Base-by-base conservation (phyloP, 2,888 invertebrate genomes). In the Drosophila pseudotalamancana region DNA sequence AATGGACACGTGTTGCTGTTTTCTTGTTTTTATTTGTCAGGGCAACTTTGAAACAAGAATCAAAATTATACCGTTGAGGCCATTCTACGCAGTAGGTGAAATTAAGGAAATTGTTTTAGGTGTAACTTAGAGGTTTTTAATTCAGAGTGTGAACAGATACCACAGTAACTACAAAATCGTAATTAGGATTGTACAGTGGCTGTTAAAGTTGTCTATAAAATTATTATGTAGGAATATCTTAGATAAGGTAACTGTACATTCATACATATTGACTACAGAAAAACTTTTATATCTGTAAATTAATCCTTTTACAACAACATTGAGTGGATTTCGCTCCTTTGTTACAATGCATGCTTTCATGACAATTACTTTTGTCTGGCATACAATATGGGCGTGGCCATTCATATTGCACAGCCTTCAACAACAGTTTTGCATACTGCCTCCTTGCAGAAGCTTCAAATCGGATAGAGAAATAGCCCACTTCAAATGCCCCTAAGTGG, bases 1-100 rank as follows among this genome's bases (percentile, higher is more conserved):
- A 84, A 77, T 50, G 59, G 84, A 73, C 84, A 88, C 84, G 84
- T 84, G 84, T 72, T 75, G 84, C 75, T 84, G 77, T 84, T 86
- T 87, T 82, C 75, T 65, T 82, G 72, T 79, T 82, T 72, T 77
- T 72, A 64, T 82, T 85, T 68, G 57, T 62, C 81, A 69, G 53
- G 56, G 42, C 25, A 69, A 62, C 63, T 57, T 45, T 19, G 32
- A 53, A 35, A 73, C 74, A 71, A 53, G 68, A 48, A 42, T 46
- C 39, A 14, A 32, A 54, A 61, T 34, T 21, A 31, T 49, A 48
- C 34, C 32, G 16, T 18, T 23, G 5, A 9, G 31, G n/a, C 8
- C 21, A 6, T 21, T 12, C 27, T 25, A 12, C 2, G 1, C 25
- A 27, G 9, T 55, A 31, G 29, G 16, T 12, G 1, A 25, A 25